These are phyloP conservation scores for Aradophagus sp. DNA, from an alignment of 1,140 invertebrate species.

Conservation along the genomic window DNA sequence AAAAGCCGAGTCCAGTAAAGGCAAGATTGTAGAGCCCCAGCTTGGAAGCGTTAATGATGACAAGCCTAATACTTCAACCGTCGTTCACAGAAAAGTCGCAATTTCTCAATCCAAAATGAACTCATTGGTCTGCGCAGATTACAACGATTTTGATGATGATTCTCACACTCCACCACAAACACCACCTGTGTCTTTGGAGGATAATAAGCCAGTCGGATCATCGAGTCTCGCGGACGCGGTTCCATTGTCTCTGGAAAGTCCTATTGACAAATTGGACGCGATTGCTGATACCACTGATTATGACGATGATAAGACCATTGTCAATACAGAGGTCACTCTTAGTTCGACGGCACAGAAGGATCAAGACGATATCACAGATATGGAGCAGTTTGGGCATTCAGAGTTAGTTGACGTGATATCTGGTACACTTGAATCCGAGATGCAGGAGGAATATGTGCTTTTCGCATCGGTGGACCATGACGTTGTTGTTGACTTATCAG, in stretches of 20 bases:
- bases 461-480: slow-evolving; percentile 79
- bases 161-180: slow-evolving; percentile 77
- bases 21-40: slow-evolving; percentile 70
- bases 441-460: slow-evolving; percentile 78
- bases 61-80: slow-evolving; percentile 73
- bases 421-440: slow-evolving; percentile 77
- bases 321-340: slow-evolving; percentile 77
- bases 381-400: slow-evolving; percentile 76
- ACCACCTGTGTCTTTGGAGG: slow-evolving; percentile 69
- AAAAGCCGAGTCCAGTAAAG: slow-evolving; percentile 70
- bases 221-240: slow-evolving; percentile 60
- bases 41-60: slow-evolving; percentile 58
- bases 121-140: slow-evolving; percentile 78
- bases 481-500: slow-evolving; percentile 77
- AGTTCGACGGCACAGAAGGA: slow-evolving; percentile 77
- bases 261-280: slow-evolving; percentile 65
- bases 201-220: slow-evolving; percentile 54
- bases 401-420: slow-evolving; percentile 76
- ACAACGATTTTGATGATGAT: slow-evolving; percentile 80
- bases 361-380: slow-evolving; percentile 77
- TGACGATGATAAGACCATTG: slow-evolving; percentile 77
- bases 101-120: slow-evolving; percentile 75
- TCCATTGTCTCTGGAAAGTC: slow-evolving; percentile 61
- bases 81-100: slow-evolving; percentile 73
- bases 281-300: slow-evolving; percentile 77